phyloP scores from a whole-genome alignment of 2,113 vertebrate species.

The Sus scrofa region T2T-Sscrofa CM000814.6:111472501-111473000 shows the following conservation, averaged over 20 bases:
- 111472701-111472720: conserved; percentile 94
- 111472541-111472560: not conserved
- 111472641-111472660: not conserved
- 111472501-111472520: not conserved
- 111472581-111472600: not conserved
- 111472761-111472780: conserved; percentile 91
- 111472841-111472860: conserved; percentile 95
- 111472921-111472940: not conserved
- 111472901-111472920: conserved; percentile 58
- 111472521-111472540: not conserved
- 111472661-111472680: conserved; percentile 6
- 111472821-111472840: conserved; percentile 95
- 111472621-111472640: not conserved
- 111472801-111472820: conserved; percentile 94
- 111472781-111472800: conserved; percentile 91
- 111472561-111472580: not conserved
- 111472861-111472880: conserved; percentile 99
- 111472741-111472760: conserved; percentile 94
- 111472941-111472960: not conserved
- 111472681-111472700: conserved; percentile 87
- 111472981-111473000: not conserved
- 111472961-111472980: not conserved
- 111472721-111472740: conserved; percentile 96
- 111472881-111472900: conserved; percentile 68
- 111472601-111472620: not conserved